Evolutionary conservation across 2,888 invertebrate species (phyloP), one percentile per base, ranked within the genome.

Genomic region (Neria commutata): DNA sequence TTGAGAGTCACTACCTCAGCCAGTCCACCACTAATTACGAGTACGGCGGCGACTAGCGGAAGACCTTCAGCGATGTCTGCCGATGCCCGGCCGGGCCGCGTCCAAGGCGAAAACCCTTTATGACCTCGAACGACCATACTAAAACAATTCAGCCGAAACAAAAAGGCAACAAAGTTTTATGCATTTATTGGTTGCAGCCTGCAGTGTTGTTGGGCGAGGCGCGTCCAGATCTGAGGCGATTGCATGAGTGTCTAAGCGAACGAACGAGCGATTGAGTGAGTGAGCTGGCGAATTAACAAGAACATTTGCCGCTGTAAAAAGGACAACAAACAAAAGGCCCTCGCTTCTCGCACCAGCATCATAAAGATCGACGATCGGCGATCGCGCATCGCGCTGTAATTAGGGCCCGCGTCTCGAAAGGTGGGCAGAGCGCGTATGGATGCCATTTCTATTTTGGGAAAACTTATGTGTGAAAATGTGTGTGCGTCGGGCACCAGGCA

Each of bases 101-200:
- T 29, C 29, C 6, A 29, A 6, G 33, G 17, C 19, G n/a, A 73
- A 73, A 73, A 74, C 73, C 73, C 75, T 75, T 73, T 56, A 56
- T 54, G 55, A 54, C 17, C 45, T 21, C n/a, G 37, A 71, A 67
- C 69, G 62, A 64, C 63, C 67, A 55, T 61, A 63, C 61, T 64
- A 73, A 68, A 69, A 67, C 64, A 67, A 68, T 67, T 70, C 58
- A 56, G 58, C 25, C 33, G 53, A 71, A 72, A 59, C 50, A 60
- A 62, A 60, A 65, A 59, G 67, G 60, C 52, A 55, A 69, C 65
- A 65, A 67, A 65, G 58, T 71, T 72, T 72, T 72, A 72, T 61
- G 65, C 37, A n/a, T 37, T 37, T 37, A 37, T 37, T 29, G n/a
- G n/a, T n/a, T 37, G 37, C 37, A 14, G 11, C 11, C 37, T 6